Evolutionary conservation across 1,140 invertebrate genomes (phyloP), one percentile per base, ranked within the genome.

Genomic region (Nasonia giraulti): DNA sequence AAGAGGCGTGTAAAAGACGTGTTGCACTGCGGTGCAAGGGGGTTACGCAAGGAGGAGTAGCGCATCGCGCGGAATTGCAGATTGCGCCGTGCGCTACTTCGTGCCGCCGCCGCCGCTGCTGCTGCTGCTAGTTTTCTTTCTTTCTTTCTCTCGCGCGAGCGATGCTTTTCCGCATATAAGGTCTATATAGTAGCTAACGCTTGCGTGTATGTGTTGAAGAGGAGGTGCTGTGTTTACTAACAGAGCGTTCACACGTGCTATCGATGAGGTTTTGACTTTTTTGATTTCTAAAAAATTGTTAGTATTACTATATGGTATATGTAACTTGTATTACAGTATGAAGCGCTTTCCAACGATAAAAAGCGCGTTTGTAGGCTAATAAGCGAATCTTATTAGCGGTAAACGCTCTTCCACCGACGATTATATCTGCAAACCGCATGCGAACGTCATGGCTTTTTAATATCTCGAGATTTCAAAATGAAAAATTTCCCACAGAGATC

Each of bases 1-100:
- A 37, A 73, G 81, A 82, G 73, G 55, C 81, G 81, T 82, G 55
- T 62, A 62, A 68, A 79, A 84, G 77, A 74, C 40, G 68, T 37
- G 33, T 80, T 80, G 68, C 71, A 5, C 44, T 27, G 40, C 27
- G 1, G 27, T 66, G n/a, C 33, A 44, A 44, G n/a, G 27, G 44
- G 44, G 68, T 74, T 62, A 66, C 47, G 83, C 40, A 80, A 84
- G 47, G 44, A 80, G 68, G n/a, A 73, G 82, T 23, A 71, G 31
- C 76, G 66, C 76, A 27, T n/a, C 17, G 75, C 69, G 66, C 68
- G 82, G 68, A 76, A 82, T 82, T 37, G 80, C 71, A 82, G 71
- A 73, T 74, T 74, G 69, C 75, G 69, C 73, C 33, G 33, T 82
- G 71, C n/a, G 71, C 47, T 40, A 50, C 31, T 77, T 37, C 69